Conservation (phyloP, 2,888 invertebrate genomes). For the Andricus quercusramuli region DNA sequence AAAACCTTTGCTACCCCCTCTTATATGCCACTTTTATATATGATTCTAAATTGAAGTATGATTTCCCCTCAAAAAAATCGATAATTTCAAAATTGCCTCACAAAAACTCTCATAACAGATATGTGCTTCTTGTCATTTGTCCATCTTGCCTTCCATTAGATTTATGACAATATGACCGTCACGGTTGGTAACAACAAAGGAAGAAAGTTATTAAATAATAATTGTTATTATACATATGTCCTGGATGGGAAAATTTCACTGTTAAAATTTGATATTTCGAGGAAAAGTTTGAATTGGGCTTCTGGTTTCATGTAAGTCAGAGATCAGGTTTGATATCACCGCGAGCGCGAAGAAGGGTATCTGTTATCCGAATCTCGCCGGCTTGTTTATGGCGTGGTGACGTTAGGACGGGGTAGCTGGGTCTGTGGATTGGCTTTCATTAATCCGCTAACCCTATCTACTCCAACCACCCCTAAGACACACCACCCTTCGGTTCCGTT, state of each 20-base stretch:
- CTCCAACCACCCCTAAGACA: conserved; percentile 54
- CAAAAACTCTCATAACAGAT: too few relatives aligned
- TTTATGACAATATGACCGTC: too few relatives aligned
- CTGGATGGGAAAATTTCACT: neutral
- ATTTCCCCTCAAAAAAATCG: too few relatives aligned
- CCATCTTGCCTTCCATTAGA: too few relatives aligned
- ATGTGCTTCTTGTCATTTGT: too few relatives aligned
- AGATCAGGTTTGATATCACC: conserved; percentile 45
- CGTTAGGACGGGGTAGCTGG: conserved; percentile 66
- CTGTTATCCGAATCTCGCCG: conserved; percentile 67
- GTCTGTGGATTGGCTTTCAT: conserved; percentile 76
- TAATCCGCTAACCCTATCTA: conserved; percentile 76
- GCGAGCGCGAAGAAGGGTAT: conserved; percentile 48
- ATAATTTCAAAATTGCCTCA: too few relatives aligned
- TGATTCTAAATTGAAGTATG: too few relatives aligned
- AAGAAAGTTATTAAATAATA: too few relatives aligned
- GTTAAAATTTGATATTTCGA: neutral
- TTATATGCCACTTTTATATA: too few relatives aligned
- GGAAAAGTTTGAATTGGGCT: neutral
- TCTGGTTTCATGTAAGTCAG: conserved; percentile 27
- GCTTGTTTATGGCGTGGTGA: conserved; percentile 73
- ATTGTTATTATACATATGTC: too few relatives aligned
- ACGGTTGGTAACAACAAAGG: too few relatives aligned
- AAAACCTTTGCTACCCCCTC: too few relatives aligned
- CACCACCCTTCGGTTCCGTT: conserved; percentile 55